Conservation (phyloP, 1,140 invertebrate genomes). For the Conopomorpha cramerella region DNA sequence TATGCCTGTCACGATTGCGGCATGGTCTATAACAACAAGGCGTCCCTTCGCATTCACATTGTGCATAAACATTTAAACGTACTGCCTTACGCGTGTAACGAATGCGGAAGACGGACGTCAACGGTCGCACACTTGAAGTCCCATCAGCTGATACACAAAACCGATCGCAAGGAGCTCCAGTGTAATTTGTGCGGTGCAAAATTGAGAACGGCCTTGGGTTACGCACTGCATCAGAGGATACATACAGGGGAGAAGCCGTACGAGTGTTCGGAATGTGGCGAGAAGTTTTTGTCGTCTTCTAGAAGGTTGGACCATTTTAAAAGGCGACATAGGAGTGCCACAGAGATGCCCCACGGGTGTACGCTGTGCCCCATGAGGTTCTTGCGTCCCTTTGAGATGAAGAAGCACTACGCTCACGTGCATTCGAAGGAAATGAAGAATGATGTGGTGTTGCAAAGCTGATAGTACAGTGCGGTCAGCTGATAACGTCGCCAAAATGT, state of each 20-base stretch:
- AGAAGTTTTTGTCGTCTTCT: constrained; percentile 47
- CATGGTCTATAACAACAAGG: constrained; percentile 31
- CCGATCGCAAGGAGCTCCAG: constrained; percentile 23
- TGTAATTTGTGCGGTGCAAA: constrained; percentile 38
- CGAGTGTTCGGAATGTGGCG: constrained; percentile 70
- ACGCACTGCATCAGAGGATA: constrained; percentile 35
- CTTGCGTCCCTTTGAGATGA: constrained; percentile 32
- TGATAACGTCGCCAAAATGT: too few relatives aligned
- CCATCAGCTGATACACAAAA: constrained; percentile 35
- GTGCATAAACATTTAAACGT: constrained; percentile 50
- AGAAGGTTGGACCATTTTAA: constrained; percentile 40
- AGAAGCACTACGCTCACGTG: constrained; percentile 21
- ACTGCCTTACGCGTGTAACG: constrained; percentile 32
- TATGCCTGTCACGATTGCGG: constrained; percentile 45
- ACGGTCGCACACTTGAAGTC: constrained; percentile 37
- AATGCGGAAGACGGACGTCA: constrained; percentile 43
- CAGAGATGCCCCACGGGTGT: constrained; percentile 25
- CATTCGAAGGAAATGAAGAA: too few relatives aligned
- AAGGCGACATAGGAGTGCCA: constrained; percentile 23
- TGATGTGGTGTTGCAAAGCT: too few relatives aligned
- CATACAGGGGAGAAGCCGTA: constrained; percentile 81
- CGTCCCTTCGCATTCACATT: constrained; percentile 37
- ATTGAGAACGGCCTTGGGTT: constrained; percentile 29
- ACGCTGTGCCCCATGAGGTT: constrained; percentile 23
- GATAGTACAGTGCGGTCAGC: too few relatives aligned